Evolutionary conservation across 2,888 invertebrate genomes (phyloP).

Genomic region (Epicampocera succincta): DNA sequence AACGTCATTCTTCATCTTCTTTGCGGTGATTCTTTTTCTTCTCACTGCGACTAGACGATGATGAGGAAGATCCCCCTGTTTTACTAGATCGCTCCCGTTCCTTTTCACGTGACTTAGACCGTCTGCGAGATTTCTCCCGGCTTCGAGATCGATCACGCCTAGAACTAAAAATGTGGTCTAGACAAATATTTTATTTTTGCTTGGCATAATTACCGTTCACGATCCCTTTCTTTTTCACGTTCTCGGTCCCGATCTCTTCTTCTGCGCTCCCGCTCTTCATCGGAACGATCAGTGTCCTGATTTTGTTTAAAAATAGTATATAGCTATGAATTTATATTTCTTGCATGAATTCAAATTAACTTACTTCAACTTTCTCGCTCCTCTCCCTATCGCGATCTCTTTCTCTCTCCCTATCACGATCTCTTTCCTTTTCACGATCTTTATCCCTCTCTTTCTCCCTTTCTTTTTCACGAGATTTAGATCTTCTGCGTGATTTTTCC

Average conservation of each 20-base stretch:
- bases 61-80: constrained; percentile 64
- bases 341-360: background rate
- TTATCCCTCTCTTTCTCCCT: constrained; percentile 80
- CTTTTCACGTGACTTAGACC: constrained; percentile 84
- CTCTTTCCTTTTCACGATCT: constrained; percentile 81
- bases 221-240: constrained; percentile 76
- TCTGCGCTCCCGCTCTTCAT: constrained; percentile 77
- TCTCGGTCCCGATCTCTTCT: constrained; percentile 76
- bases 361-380: constrained; percentile 68
- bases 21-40: constrained; percentile 89
- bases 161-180: constrained; percentile 71
- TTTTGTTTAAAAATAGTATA: background rate
- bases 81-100: constrained; percentile 82
- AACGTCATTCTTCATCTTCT: constrained; percentile 86
- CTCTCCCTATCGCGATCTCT: no score
- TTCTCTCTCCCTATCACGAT: constrained; percentile 82
- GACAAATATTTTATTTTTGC: background rate
- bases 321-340: background rate
- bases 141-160: constrained; percentile 84
- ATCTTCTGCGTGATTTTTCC: constrained; percentile 84
- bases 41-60: constrained; percentile 81
- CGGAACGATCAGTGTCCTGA: constrained; percentile 73
- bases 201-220: constrained; percentile 74
- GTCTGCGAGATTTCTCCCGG: constrained; percentile 86
- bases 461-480: constrained; percentile 83